These are phyloP conservation scores for Malthinus flaveolus DNA, from an alignment of 2,888 invertebrate species.

Conservation along the genomic window DNA sequence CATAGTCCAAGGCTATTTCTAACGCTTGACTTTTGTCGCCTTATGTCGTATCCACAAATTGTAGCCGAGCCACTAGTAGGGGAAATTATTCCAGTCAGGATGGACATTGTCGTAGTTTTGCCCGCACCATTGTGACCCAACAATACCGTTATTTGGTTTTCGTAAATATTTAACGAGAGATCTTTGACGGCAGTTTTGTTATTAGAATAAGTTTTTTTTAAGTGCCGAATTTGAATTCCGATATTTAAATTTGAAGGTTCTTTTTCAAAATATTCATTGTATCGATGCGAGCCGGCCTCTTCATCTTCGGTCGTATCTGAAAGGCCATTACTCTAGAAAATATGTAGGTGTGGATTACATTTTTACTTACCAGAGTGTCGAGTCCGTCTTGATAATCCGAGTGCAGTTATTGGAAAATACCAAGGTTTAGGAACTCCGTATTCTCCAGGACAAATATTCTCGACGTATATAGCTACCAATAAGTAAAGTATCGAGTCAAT, in stretches of 20 bases:
- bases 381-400: not conserved
- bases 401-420: slow-evolving; percentile 20
- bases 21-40: slow-evolving; percentile 64
- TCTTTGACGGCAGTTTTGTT: slow-evolving; percentile 66
- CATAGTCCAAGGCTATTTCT: slow-evolving; percentile 76
- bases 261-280: slow-evolving; percentile 54
- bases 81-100: slow-evolving; percentile 80
- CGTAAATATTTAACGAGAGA: slow-evolving; percentile 78
- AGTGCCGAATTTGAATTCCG: slow-evolving; percentile 59
- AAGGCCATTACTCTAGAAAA: not conserved
- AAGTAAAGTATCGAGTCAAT: slow-evolving; percentile 72
- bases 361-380: not conserved
- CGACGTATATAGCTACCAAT: slow-evolving; percentile 79
- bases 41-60: slow-evolving; percentile 73
- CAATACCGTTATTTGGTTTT: slow-evolving; percentile 85
- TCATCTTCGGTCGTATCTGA: not conserved
- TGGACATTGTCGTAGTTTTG: slow-evolving; percentile 92
- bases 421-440: slow-evolving; percentile 31
- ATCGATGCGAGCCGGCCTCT: slow-evolving; percentile 36
- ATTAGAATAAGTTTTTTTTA: slow-evolving; percentile 67
- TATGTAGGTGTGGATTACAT: not conserved
- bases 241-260: slow-evolving; percentile 56
- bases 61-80: slow-evolving; percentile 70
- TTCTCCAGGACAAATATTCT: slow-evolving; percentile 79
- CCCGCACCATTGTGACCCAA: slow-evolving; percentile 85